Base-by-base conservation (phyloP, 2,113 vertebrate genomes). In the Acrocephalus kingi region DNA sequence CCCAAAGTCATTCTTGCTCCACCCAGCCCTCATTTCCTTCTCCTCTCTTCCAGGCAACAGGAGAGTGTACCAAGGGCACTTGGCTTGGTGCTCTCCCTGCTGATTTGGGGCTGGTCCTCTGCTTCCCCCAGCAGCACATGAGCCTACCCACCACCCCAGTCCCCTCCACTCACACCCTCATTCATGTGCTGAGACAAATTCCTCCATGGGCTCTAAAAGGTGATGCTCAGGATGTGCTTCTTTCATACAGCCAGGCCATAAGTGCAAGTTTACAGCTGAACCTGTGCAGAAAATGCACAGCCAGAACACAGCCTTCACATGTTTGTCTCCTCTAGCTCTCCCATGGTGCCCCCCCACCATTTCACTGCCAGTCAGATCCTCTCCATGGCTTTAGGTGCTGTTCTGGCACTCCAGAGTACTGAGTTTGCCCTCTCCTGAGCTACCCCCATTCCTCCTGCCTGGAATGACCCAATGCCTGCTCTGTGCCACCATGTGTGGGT, bases 51-150 rank as follows among this genome's bases (percentile, higher is more conserved):
- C 51, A 81, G 61, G 63, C 52, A 63, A 22, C 19, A 62, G 5
- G 8, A 11, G 31, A 58, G 11, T 0, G 0, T 10, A 11, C 18
- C 23, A 17, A 15, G 9, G 17, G 22, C 41, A n/a, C 62, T 75
- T 9, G 23, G 28, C 28, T 55, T 25, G 17, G n/a, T 8, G 2
- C 4, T 27, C 9, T 76, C 43, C 23, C 33, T 2, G 3, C 15
- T n/a, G 41, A 39, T 4, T 20, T 11, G 28, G 7, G 39, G 37
- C 61, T 66, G 39, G 15, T 31, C 39, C 23, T 63, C 49, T 35
- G n/a, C 43, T 62, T 48, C 15, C 15, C 24, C 11, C 4, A 10
- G 43, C 62, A 63, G 17, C 39, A 59, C 28, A 13, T 0, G 0
- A 86, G 45, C 27, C 49, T 64, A 45, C 72, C 37, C 37, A 69